Percentiles rank a stretch among this genome's conserved stretches.
phyloP scores from a whole-genome alignment of 2,888 invertebrate species.

The Lypha dubia region DNA sequence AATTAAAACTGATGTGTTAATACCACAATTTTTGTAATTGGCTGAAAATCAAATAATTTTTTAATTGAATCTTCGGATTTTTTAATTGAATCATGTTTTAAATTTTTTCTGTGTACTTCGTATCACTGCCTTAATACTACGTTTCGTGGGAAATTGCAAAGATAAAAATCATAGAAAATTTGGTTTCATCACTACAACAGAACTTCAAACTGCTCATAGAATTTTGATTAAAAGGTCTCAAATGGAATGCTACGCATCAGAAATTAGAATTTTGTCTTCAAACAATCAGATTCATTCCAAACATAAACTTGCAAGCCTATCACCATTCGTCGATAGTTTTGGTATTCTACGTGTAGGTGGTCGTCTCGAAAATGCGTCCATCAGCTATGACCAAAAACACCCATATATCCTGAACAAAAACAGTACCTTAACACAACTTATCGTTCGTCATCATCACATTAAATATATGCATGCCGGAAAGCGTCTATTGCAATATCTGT shows the following conservation, averaged over 20 bases:
- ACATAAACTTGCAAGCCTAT: constrained; percentile 57
- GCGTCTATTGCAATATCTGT: constrained; percentile 39
- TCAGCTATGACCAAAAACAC: constrained; percentile 69
- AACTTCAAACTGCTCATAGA: constrained; percentile 7
- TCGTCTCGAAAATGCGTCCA: constrained; percentile 65
- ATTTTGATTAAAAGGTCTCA: background rate
- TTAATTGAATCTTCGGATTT: no score
- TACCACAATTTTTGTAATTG: no score
- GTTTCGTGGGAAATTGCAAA: constrained; percentile 17
- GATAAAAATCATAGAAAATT: background rate
- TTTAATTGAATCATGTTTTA: no score
- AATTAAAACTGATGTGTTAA: no score
- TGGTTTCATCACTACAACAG: constrained; percentile 8
- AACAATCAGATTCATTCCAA: background rate
- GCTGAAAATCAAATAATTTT: no score
- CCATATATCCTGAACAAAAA: constrained; percentile 29
- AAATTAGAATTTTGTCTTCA: background rate
- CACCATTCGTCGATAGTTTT: constrained; percentile 66
- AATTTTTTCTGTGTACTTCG: no score
- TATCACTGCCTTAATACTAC: constrained; percentile 17
- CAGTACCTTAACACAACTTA: background rate
- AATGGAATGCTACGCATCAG: background rate
- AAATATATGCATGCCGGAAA: constrained; percentile 29
- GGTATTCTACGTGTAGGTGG: constrained; percentile 66
- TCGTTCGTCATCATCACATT: constrained; percentile 10